A percentile compares a stretch with the other conserved stretches of the same genome.
Evolutionary conservation across 2,113 vertebrate species (phyloP).

Genomic region (Menura novaehollandiae): DNA sequence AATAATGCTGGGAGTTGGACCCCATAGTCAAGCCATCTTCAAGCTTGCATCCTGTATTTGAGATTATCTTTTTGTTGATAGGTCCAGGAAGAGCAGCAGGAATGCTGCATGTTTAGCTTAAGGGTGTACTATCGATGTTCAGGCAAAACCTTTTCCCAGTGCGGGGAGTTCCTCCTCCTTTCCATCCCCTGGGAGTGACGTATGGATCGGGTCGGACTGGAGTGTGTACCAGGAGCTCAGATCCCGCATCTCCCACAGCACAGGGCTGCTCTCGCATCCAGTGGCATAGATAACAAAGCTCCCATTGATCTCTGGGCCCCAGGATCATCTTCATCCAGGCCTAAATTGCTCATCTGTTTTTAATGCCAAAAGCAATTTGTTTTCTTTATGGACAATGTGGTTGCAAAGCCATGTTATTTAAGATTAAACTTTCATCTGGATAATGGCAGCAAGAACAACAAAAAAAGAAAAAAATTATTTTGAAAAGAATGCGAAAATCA

Average conservation of each 20-base stretch:
- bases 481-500: conserved; percentile 27
- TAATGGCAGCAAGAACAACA: neutral
- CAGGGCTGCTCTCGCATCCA: rapidly evolving
- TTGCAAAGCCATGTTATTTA: conserved; percentile 34
- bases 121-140: rapidly evolving
- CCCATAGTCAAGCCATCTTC: neutral
- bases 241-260: neutral
- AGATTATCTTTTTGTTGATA: neutral
- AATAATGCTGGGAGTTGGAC: neutral
- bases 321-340: neutral
- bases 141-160: neutral
- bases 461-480: conserved; percentile 2
- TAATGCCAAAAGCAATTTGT: conserved; percentile 32
- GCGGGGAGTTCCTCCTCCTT: neutral
- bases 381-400: conserved; percentile 9
- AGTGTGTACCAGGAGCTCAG: neutral
- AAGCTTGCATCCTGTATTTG: neutral
- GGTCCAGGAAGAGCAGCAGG: neutral
- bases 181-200: neutral
- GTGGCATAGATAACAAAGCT: neutral
- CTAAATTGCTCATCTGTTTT: conserved; percentile 40
- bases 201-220: rapidly evolving
- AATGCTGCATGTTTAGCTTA: rapidly evolving
- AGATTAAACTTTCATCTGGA: conserved; percentile 50
- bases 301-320: neutral